Percentiles rank a stretch among this genome's conserved stretches.
Evolutionary conservation across 2,113 vertebrate genomes (phyloP).

Genomic region (Girardinichthys multiradiatus): DNA sequence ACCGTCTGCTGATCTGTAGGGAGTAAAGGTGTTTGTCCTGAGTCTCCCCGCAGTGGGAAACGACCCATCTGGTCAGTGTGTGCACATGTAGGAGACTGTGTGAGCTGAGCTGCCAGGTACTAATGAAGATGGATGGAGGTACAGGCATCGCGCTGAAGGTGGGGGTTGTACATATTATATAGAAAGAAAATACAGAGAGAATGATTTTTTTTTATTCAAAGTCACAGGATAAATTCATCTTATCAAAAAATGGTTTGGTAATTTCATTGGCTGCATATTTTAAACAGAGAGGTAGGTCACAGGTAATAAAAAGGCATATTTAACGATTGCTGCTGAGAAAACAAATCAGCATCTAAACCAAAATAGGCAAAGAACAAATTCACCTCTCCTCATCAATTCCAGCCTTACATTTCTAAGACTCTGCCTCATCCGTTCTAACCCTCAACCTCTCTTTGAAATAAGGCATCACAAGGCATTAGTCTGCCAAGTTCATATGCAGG

Average conservation of each 20-base stretch:
- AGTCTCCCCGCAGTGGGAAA: conserved; percentile 60
- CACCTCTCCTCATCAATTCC: conserved; percentile 43
- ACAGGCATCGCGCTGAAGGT: conserved; percentile 25
- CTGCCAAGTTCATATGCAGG: conserved; percentile 69
- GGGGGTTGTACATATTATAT: conserved; percentile 31
- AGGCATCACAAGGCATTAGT: conserved; percentile 51
- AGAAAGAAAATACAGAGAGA: conserved; percentile 9
- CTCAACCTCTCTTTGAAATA: conserved; percentile 25
- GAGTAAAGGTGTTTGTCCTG: conserved; percentile 67
- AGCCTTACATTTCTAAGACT: conserved; percentile 32
- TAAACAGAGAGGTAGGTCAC: background rate
- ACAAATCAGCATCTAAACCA: background rate
- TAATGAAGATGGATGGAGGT: conserved; percentile 68
- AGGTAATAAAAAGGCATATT: conserved; percentile 1
- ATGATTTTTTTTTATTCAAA: conserved; percentile 32
- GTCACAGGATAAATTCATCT: conserved; percentile 24
- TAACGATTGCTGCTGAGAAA: background rate
- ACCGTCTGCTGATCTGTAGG: conserved; percentile 49
- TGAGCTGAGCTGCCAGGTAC: conserved; percentile 46
- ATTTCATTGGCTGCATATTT: background rate
- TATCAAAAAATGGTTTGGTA: background rate
- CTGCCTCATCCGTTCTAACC: conserved; percentile 26
- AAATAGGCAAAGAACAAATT: conserved; percentile 42
- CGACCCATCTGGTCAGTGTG: conserved; percentile 64
- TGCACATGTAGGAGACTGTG: conserved; percentile 36